Base-by-base conservation (phyloP, 2,888 invertebrate genomes). In the Xylota segnis region DNA sequence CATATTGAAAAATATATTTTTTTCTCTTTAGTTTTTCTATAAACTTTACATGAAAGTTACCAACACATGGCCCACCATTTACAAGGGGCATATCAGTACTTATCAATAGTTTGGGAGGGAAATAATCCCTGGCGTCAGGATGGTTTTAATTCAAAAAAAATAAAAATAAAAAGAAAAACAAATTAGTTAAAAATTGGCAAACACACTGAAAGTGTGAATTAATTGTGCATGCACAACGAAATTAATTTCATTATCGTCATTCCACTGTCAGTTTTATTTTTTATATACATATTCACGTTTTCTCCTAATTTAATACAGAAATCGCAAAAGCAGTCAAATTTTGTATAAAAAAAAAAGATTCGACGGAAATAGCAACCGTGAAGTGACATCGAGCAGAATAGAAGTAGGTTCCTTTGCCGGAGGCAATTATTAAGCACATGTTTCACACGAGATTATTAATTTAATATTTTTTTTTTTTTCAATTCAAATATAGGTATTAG, bases 231-330 rank as follows among this genome's bases (percentile, higher is more conserved):
- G 58, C 58, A 52, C 29, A 59, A 32, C 32, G 27, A 27, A 27
- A 58, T 66, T 66, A 58, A 75, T 75, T 76, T 58, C 50, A 68
- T 66, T 68, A 76, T 59, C 50, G 58, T 10, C 29, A 76, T 16
- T 50, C 23, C 54, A 29, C 9, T 56, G 27, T 56, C 37, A 23
- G 37, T 37, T 70, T 70, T 70, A 29, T 7, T 56, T 45, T 70
- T 9, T 32, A 43, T n/a, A 56, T n/a, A 29, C 14, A 27, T 18
- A 56, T 40, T 63, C 14, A 9, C 6, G 37, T 54, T 37, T 37
- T 47, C 4, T 14, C 12, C 9, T 47, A 2, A 14, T 45, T 71
- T 12, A 65, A 34, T 14, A 45, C 23, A 63, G 52, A 63, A 23
- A 23, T 23, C 4, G 14, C 27, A 7, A 54, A 14, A 40, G 12